Conservation (phyloP, 1,140 invertebrate genomes). For the Aphis craccivora region DNA sequence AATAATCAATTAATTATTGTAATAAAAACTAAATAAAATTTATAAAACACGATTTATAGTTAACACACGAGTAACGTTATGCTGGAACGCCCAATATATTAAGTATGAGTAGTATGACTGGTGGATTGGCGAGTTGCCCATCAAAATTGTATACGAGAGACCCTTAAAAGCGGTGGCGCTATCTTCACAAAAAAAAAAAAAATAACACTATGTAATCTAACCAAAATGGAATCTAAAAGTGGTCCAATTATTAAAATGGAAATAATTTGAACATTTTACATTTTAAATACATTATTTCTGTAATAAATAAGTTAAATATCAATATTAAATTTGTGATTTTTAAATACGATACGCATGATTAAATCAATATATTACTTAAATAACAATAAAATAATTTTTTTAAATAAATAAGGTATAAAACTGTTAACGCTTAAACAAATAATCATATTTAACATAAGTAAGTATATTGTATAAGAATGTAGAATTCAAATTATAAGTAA, state of each 20-base stretch:
- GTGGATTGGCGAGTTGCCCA: background rate
- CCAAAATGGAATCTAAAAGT: background rate
- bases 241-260: background rate
- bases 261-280: background rate
- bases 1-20: background rate
- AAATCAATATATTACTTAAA: background rate
- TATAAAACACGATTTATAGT: background rate
- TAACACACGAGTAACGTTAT: background rate
- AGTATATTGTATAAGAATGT: too few species aligned
- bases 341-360: background rate
- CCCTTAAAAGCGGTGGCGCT: conserved; percentile 43
- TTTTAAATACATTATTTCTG: background rate
- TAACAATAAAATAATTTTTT: too few species aligned
- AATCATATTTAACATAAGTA: too few species aligned
- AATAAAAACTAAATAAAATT: background rate
- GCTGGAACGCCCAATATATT: background rate
- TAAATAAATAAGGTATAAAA: too few species aligned
- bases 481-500: too few species aligned
- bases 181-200: conserved; percentile 42
- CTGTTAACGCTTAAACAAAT: too few species aligned
- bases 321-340: background rate
- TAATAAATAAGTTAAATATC: background rate
- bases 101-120: conserved; percentile 50
- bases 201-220: background rate
- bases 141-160: background rate